A percentile compares a stretch with the other conserved stretches of the same genome.
Evolutionary conservation across 2,797 vertebrate species (phyloP).

Genomic region (Spinibarbus caldwelli): DNA sequence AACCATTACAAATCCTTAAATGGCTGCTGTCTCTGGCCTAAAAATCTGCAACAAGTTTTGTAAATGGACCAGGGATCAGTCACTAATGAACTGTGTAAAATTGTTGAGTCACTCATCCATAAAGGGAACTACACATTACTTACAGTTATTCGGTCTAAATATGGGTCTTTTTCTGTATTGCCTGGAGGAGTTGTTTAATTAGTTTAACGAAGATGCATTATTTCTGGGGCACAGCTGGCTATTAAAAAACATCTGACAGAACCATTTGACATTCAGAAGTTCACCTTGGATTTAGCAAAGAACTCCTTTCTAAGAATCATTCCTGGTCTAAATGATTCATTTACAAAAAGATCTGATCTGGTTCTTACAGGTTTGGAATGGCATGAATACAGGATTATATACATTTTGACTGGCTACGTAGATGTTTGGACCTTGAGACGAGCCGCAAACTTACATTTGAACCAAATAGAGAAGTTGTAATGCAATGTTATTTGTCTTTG

Average conservation of each 20-base stretch:
- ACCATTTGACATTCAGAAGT: constrained; percentile 7
- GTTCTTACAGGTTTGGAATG: background rate
- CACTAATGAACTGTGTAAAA: constrained; percentile 56
- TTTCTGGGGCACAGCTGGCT: constrained; percentile 33
- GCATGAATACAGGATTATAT: background rate
- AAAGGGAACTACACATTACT: constrained; percentile 20
- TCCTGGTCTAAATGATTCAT: background rate
- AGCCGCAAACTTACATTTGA: background rate
- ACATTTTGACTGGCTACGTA: background rate
- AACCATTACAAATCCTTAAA: constrained; percentile 52
- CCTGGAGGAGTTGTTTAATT: constrained; percentile 44
- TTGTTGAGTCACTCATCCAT: constrained; percentile 23
- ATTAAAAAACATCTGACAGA: constrained; percentile 8
- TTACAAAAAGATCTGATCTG: background rate
- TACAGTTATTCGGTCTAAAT: constrained; percentile 26
- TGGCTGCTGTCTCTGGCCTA: constrained; percentile 38
- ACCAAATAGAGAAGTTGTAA: background rate
- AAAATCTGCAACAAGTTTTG: constrained; percentile 40
- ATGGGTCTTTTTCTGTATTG: constrained; percentile 6
- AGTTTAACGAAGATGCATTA: constrained; percentile 10
- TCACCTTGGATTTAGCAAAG: background rate
- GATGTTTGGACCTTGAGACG: background rate
- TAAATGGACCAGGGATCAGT: constrained; percentile 36
- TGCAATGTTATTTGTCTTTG: constrained; percentile 5
- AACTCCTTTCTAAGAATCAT: background rate